Conservation (phyloP, 2,113 vertebrate genomes). For the Rhinoptilus africanus region DNA sequence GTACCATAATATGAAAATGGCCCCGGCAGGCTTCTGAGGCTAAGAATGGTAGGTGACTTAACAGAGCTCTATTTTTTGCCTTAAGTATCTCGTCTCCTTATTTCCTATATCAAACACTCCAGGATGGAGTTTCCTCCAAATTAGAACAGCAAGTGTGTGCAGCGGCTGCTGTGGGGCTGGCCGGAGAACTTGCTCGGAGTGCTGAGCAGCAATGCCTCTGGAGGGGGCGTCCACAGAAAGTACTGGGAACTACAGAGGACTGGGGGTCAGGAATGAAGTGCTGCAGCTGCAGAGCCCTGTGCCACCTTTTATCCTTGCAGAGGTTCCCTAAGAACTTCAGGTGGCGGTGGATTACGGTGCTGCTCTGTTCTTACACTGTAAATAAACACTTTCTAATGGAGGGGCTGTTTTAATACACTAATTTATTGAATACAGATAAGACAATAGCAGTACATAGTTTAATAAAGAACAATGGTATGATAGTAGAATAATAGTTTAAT, state of each 20-base stretch:
- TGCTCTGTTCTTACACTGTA: background rate
- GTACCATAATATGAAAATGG: background rate
- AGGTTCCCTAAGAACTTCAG: background rate
- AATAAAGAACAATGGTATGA: background rate
- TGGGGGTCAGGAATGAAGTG: background rate
- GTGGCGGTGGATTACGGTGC: background rate
- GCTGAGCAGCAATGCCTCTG: background rate
- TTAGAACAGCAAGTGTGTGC: background rate
- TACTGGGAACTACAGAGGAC: background rate
- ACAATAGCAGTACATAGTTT: background rate
- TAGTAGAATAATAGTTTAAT: background rate
- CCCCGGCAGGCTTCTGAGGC: background rate
- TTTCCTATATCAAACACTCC: background rate
- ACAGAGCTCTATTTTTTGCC: slow-evolving; percentile 1
- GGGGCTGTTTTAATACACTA: background rate
- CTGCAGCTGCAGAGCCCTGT: background rate
- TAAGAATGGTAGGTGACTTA: slow-evolving; percentile 10
- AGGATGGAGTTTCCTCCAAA: slow-evolving; percentile 32
- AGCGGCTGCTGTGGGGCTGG: background rate
- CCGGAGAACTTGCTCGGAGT: background rate
- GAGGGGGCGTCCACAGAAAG: background rate
- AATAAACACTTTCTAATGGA: background rate
- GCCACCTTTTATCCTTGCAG: background rate
- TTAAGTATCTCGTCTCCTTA: background rate
- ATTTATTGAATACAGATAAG: background rate